Conservation (phyloP, 2,797 vertebrate species). For the Rhodeus uyekii region DNA sequence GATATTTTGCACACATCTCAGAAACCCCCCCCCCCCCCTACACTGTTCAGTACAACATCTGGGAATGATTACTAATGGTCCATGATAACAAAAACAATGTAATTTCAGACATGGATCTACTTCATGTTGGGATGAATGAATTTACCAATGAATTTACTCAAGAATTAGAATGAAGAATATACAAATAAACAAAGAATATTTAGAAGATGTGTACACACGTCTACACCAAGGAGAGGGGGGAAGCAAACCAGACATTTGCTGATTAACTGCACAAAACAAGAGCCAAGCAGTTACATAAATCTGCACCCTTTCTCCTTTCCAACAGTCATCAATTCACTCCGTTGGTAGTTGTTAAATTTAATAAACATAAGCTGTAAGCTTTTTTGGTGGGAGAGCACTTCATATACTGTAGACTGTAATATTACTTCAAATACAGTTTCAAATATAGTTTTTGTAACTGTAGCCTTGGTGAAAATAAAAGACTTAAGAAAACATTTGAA, state of each 20-base stretch:
- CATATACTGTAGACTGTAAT: too few species aligned
- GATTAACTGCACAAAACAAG: conserved; percentile 62
- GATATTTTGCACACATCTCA: not conserved
- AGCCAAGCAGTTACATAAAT: conserved; percentile 67
- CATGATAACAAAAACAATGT: conserved; percentile 9
- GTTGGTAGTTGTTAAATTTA: conserved; percentile 71
- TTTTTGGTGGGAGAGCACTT: not conserved
- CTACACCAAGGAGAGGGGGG: conserved; percentile 40
- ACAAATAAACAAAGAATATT: not conserved
- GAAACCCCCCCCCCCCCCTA: conserved; percentile 9
- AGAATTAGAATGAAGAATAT: not conserved
- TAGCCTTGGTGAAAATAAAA: too few species aligned
- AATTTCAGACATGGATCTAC: not conserved
- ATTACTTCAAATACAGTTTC: too few species aligned
- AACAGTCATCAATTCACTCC: conserved; percentile 72
- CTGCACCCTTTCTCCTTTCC: conserved; percentile 61
- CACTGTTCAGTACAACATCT: conserved; percentile 15
- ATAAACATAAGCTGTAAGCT: conserved; percentile 1
- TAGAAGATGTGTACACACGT: not conserved
- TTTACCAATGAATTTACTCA: not conserved
- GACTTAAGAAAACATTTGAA: too few species aligned
- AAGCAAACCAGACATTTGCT: conserved; percentile 63
- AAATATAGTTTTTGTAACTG: too few species aligned
- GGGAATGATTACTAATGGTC: conserved; percentile 22
- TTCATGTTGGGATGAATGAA: not conserved